Conservation (phyloP, 1,140 invertebrate species). For the Bombus difficillimus region DNA sequence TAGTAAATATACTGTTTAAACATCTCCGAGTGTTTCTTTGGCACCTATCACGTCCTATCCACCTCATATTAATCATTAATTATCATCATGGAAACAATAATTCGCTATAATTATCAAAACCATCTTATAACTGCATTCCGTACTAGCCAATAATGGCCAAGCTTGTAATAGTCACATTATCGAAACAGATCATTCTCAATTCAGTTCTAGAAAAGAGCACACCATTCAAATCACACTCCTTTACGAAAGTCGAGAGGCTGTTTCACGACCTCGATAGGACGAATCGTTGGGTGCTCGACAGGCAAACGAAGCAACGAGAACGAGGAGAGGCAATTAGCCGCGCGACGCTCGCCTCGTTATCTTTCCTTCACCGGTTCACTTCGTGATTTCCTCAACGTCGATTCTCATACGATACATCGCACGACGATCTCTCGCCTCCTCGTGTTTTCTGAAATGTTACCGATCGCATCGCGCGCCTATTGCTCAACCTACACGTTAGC, state of each 20-base stretch:
- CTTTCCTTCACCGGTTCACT: not conserved
- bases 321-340: slow-evolving; percentile 44
- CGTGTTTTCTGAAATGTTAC: slow-evolving; percentile 22
- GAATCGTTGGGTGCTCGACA: not conserved
- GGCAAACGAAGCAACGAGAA: slow-evolving; percentile 16
- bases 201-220: not conserved
- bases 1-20: too few species aligned
- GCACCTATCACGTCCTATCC: too few species aligned
- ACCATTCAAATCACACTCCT: not conserved
- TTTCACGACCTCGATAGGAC: not conserved
- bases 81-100: too few species aligned
- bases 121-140: too few species aligned
- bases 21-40: too few species aligned
- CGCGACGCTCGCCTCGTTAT: slow-evolving; percentile 15
- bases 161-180: not conserved
- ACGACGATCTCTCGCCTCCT: not conserved
- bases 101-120: too few species aligned
- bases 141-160: too few species aligned
- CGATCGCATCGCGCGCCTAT: slow-evolving; percentile 13
- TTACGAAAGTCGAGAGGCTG: not conserved
- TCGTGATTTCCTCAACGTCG: slow-evolving; percentile 13
- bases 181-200: not conserved
- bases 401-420: not conserved
- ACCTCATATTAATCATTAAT: too few species aligned
- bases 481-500: slow-evolving; percentile 28